phyloP scores from a whole-genome alignment of 53 echinoderm and acorn worm species.

The Holothuria scabra region DNA sequence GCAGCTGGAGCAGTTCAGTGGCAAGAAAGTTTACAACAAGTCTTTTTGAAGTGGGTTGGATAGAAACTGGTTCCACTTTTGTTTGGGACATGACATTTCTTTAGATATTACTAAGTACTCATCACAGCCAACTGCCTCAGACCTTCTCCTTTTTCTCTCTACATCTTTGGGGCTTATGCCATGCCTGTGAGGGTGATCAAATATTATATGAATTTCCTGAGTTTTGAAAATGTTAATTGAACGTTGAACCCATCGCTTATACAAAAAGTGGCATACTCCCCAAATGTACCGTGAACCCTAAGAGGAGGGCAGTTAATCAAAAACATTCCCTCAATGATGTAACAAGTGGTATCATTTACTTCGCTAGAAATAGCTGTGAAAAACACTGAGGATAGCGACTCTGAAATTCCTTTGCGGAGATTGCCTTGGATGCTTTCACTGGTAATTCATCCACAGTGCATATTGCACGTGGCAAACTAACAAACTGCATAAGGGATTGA shows the following conservation, averaged over 20 bases:
- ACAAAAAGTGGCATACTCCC: not conserved
- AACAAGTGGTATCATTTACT: not conserved
- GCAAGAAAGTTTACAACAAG: too few relatives aligned
- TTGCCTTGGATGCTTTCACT: constrained; percentile 8
- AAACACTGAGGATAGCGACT: constrained; percentile 15
- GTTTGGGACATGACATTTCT: too few relatives aligned
- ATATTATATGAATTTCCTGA: constrained; percentile 46
- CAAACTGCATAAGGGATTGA: constrained; percentile 1
- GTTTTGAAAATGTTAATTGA: constrained; percentile 2
- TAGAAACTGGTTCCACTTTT: too few relatives aligned
- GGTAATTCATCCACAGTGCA: constrained; percentile 1
- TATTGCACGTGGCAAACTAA: too few relatives aligned
- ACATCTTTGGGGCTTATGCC: constrained; percentile 44
- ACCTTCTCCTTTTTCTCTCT: constrained; percentile 38
- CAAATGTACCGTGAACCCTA: not conserved
- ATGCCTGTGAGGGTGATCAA: constrained; percentile 56
- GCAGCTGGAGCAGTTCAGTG: too few relatives aligned
- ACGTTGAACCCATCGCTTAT: constrained; percentile 3
- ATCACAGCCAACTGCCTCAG: not conserved
- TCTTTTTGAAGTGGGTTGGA: too few relatives aligned
- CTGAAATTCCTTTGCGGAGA: constrained; percentile 3
- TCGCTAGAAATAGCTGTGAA: too few relatives aligned
- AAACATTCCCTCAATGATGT: not conserved
- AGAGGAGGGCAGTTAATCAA: not conserved
- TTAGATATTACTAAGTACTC: too few relatives aligned